Evolutionary conservation across 2,888 invertebrate species (phyloP).

Genomic region (Buathra laborator): DNA sequence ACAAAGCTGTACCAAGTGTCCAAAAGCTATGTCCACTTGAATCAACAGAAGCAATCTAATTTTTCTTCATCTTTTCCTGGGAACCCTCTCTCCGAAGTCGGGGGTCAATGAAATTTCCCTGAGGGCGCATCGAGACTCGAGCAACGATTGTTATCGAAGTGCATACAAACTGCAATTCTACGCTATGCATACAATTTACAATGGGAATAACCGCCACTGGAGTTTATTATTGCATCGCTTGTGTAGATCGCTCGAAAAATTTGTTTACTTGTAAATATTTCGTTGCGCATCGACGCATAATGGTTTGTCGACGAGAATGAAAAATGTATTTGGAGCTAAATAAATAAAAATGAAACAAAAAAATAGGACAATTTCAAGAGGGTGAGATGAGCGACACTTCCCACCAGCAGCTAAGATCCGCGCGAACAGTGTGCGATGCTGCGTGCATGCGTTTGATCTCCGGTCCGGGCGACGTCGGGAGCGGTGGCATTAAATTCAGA

Average conservation of each 20-base stretch:
- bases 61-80: constrained; percentile 15
- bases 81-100: background rate
- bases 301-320: background rate
- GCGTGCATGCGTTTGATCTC: constrained; percentile 34
- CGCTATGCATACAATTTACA: background rate
- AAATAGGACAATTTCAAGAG: constrained; percentile 24
- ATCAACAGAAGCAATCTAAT: background rate
- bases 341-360: background rate
- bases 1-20: background rate
- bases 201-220: background rate
- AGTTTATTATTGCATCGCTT: background rate
- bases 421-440: constrained; percentile 45
- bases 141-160: constrained; percentile 1
- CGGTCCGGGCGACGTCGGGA: constrained; percentile 48
- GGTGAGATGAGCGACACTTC: constrained; percentile 50
- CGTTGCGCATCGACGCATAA: background rate
- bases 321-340: no score
- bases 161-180: background rate
- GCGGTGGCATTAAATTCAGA: constrained; percentile 70
- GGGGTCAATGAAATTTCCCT: constrained; percentile 14
- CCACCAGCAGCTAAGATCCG: constrained; percentile 47
- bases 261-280: background rate
- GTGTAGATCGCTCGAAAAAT: background rate
- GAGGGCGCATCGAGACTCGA: background rate
- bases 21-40: background rate